phyloP scores from a whole-genome alignment of 1,140 invertebrate genomes.

The Trichogramma pretiosum region DNA sequence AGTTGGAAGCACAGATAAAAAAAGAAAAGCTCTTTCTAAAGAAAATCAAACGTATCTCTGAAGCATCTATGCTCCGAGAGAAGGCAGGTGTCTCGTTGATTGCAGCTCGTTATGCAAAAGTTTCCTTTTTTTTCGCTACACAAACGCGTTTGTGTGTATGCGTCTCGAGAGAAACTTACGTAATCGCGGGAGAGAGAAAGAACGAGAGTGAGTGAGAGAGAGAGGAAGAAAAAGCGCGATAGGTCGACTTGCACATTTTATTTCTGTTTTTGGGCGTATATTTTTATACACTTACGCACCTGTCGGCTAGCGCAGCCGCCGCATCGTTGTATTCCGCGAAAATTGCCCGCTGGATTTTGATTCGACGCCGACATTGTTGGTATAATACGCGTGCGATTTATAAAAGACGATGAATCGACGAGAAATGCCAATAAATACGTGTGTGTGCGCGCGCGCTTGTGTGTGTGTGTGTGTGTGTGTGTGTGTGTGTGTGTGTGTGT shows the following conservation, averaged over 20 bases:
- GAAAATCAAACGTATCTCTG: constrained; percentile 13
- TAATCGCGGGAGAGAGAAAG: neutral
- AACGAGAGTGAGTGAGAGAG: neutral
- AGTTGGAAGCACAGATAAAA: neutral
- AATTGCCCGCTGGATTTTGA: too few species aligned
- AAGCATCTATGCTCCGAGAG: neutral
- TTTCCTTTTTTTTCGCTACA: constrained; percentile 1
- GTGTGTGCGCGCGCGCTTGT: too few species aligned
- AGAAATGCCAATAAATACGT: too few species aligned
- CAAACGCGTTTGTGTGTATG: neutral
- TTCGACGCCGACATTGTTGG: too few species aligned
- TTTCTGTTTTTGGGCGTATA: neutral
- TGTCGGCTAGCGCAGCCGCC: too few species aligned
- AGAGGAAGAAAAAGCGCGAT: neutral
- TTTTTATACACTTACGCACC: too few species aligned
- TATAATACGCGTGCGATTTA: too few species aligned
- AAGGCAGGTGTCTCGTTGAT: constrained; percentile 12
- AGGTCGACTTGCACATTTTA: too few species aligned
- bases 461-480: too few species aligned
- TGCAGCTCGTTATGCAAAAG: constrained; percentile 13
- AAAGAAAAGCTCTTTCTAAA: constrained; percentile 2
- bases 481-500: too few species aligned
- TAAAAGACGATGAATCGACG: too few species aligned
- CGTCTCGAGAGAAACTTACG: neutral
- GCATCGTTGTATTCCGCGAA: too few species aligned